Conservation (phyloP, 2,888 invertebrate genomes). For the Oscheius sp. region DNA sequence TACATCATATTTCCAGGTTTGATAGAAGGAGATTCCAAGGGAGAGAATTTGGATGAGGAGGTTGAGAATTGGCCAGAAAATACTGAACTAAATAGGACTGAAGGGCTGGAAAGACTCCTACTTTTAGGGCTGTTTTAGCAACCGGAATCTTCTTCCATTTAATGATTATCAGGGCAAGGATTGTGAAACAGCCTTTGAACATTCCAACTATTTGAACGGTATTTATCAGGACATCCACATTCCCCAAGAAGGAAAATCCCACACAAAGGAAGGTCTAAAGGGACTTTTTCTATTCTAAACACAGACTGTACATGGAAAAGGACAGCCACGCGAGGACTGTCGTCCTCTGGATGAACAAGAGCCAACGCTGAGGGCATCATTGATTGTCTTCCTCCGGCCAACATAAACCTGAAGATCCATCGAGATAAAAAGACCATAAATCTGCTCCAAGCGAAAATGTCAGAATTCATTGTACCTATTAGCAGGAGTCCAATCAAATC, state of each 20-base stretch:
- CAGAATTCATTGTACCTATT: constrained; percentile 49
- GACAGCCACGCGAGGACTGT: constrained; percentile 49
- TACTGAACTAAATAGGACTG: constrained; percentile 32
- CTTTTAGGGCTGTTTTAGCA: constrained; percentile 36
- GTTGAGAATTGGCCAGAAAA: constrained; percentile 45
- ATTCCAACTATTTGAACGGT: constrained; percentile 43
- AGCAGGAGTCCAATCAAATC: constrained; percentile 47
- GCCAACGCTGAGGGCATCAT: constrained; percentile 50
- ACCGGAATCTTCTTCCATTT: constrained; percentile 46
- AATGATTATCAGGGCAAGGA: constrained; percentile 41
- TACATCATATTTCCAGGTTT: background rate
- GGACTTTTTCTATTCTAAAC: background rate
- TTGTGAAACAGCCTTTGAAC: constrained; percentile 25
- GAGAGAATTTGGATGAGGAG: constrained; percentile 39
- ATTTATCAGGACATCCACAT: constrained; percentile 45
- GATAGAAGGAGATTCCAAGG: constrained; percentile 40
- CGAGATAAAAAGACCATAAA: too few species aligned
- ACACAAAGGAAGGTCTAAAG: constrained; percentile 45
- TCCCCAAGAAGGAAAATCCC: constrained; percentile 45
- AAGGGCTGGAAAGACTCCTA: background rate
- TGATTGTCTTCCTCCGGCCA: constrained; percentile 43
- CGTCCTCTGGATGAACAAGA: constrained; percentile 49
- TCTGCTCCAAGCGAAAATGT: constrained; percentile 51
- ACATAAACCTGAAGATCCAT: constrained; percentile 45
- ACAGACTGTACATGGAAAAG: constrained; percentile 37